Conservation (phyloP, 2,797 vertebrate genomes). For the Phataginus tricuspis region DNA sequence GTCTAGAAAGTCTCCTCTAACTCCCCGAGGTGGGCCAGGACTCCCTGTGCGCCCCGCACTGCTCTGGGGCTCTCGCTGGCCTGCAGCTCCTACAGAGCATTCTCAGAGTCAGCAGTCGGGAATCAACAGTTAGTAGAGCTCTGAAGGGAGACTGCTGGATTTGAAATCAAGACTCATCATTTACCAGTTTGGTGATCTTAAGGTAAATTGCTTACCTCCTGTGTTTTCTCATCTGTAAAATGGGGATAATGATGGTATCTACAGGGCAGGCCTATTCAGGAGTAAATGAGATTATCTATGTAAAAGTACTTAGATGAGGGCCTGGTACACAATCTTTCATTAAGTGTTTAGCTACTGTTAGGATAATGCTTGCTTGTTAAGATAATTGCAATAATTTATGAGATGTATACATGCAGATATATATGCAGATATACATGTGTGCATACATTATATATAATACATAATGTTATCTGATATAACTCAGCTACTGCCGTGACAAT, state of each 20-base stretch:
- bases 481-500: not conserved
- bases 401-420: not conserved
- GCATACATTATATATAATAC: not conserved
- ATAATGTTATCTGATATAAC: not conserved
- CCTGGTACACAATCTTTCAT: not conserved
- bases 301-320: not conserved
- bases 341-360: not conserved
- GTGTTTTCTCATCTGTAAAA: not conserved
- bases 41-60: accelerated
- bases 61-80: not conserved
- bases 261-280: not conserved
- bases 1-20: not conserved
- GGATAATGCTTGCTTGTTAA: not conserved
- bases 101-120: not conserved
- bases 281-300: not conserved
- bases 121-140: not conserved
- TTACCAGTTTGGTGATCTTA: not conserved
- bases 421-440: too few relatives aligned
- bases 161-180: too few relatives aligned
- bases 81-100: accelerated
- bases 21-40: not conserved
- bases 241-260: not conserved
- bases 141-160: not conserved
- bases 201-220: not conserved
- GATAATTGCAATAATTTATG: not conserved